Evolutionary conservation across 2,113 vertebrate species (phyloP).

Genomic region (Xiphias gladius): DNA sequence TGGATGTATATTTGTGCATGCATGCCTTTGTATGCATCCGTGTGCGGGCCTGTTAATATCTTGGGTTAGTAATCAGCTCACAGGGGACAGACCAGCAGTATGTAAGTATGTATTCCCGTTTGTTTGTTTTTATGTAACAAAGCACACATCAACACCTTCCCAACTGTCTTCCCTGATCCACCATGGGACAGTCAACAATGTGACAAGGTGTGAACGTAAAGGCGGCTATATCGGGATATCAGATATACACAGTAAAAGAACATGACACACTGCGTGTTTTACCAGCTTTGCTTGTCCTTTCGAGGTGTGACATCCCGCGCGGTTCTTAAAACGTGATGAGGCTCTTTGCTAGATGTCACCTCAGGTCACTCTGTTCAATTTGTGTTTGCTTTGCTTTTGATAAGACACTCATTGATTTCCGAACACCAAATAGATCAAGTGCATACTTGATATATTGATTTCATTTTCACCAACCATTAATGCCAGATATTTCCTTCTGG

Average conservation of each 20-base stretch:
- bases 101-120: not conserved
- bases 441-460: slow-evolving; percentile 56
- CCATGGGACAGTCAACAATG: slow-evolving; percentile 1
- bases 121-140: not conserved
- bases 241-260: slow-evolving; percentile 22
- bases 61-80: too few relatives aligned
- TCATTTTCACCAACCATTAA: slow-evolving; percentile 51
- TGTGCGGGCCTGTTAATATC: not conserved
- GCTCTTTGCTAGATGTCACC: not conserved
- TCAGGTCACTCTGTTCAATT: not conserved
- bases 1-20: not conserved
- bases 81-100: not conserved
- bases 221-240: not conserved
- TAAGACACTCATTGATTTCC: slow-evolving; percentile 17
- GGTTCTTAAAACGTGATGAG: slow-evolving; percentile 11
- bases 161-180: slow-evolving; percentile 6
- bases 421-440: slow-evolving; percentile 16
- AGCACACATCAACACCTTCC: slow-evolving; percentile 40
- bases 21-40: not conserved
- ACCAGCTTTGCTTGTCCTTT: slow-evolving; percentile 17
- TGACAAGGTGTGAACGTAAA: slow-evolving; percentile 43
- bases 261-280: slow-evolving; percentile 24
- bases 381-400: not conserved
- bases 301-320: not conserved
- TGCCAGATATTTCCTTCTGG: slow-evolving; percentile 49